Percentiles rank a stretch among this genome's conserved stretches.
Evolutionary conservation across 2,797 vertebrate genomes (phyloP).

Genomic region (Phoxinus dragarum): DNA sequence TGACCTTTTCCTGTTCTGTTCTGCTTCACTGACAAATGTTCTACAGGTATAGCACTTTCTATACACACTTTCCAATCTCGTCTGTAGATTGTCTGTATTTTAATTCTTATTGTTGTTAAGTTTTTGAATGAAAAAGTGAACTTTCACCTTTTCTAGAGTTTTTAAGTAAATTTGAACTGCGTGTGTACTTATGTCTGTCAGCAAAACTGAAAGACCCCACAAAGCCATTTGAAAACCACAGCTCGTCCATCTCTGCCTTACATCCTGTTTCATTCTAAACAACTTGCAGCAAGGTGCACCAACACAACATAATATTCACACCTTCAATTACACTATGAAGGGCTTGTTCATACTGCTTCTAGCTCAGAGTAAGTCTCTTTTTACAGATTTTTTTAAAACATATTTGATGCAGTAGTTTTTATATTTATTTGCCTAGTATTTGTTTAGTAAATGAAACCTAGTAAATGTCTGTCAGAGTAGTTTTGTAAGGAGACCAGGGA

Average conservation of each 20-base stretch:
- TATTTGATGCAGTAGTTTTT: not conserved
- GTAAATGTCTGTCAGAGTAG: not conserved
- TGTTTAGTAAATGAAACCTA: not conserved
- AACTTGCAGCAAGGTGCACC: not conserved
- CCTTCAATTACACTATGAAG: slow-evolving; percentile 59
- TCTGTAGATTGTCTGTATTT: not conserved
- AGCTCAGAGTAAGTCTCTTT: slow-evolving; percentile 66
- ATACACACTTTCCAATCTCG: not conserved
- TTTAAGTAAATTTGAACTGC: not conserved
- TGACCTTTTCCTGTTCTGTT: not conserved
- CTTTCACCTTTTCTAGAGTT: not conserved
- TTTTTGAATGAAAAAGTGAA: not conserved
- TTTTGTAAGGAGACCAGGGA: not conserved
- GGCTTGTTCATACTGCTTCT: slow-evolving; percentile 62
- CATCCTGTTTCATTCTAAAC: slow-evolving; percentile 59
- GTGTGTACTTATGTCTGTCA: too few relatives aligned
- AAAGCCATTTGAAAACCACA: slow-evolving; percentile 47
- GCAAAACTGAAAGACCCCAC: not conserved
- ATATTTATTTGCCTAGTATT: not conserved
- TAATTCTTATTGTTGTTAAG: not conserved
- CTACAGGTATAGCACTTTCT: not conserved
- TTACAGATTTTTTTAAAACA: not conserved
- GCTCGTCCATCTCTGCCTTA: slow-evolving; percentile 50
- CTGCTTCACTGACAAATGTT: not conserved
- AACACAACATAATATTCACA: not conserved